Percentiles rank a stretch among this genome's conserved stretches.
phyloP scores from a whole-genome alignment of 2,797 vertebrate species.

The Ctenosaura bakeri region DNA sequence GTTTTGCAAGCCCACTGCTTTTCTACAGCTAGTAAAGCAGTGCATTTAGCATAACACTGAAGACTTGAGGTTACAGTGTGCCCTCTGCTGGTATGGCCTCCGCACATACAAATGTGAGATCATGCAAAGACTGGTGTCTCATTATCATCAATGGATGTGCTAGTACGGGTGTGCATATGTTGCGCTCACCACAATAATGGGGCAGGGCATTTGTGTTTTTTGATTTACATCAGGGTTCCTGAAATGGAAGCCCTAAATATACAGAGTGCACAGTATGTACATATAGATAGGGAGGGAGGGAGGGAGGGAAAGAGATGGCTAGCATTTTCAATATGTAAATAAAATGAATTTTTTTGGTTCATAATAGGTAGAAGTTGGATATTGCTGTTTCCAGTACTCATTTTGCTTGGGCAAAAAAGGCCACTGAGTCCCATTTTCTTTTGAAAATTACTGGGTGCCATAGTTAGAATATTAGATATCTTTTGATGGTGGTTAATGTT shows the following conservation, averaged over 20 bases:
- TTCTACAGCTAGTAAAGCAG: neutral
- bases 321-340: neutral
- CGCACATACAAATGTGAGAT: too few species aligned
- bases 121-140: too few species aligned
- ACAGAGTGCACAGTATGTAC: too few species aligned
- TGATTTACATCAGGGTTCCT: too few species aligned
- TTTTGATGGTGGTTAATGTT: slow-evolving; percentile 18
- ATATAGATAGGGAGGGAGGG: too few species aligned
- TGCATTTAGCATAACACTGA: neutral
- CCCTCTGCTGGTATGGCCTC: too few species aligned
- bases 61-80: neutral
- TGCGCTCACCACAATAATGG: too few species aligned
- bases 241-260: too few species aligned
- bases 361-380: neutral
- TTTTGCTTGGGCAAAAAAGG: neutral
- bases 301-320: neutral
- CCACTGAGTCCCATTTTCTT: neutral
- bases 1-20: neutral
- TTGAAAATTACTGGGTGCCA: neutral
- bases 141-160: too few species aligned
- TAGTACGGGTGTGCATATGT: too few species aligned
- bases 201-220: too few species aligned
- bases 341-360: neutral
- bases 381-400: neutral
- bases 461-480: neutral